Evolutionary conservation across 2,113 vertebrate genomes (phyloP).

Genomic region (Artemisiospiza belli): DNA sequence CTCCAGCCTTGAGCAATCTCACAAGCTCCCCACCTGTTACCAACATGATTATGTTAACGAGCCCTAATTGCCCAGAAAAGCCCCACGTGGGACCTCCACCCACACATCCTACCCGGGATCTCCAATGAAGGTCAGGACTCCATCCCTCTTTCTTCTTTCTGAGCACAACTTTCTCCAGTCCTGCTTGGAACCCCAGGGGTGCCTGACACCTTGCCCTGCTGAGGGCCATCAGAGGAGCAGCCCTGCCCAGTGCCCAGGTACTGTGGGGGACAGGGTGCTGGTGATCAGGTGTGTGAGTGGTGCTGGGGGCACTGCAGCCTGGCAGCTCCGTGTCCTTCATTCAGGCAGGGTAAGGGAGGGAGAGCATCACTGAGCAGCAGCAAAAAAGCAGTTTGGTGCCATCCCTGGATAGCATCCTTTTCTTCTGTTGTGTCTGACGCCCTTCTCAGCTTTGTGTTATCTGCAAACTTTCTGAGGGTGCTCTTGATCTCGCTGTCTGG

Average conservation of each 20-base stretch:
- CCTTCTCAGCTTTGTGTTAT: neutral
- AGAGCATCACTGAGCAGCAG: neutral
- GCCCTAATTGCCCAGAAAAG: neutral
- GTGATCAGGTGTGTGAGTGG: accelerated
- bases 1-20: neutral
- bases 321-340: accelerated
- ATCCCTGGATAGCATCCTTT: neutral
- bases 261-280: accelerated
- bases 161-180: accelerated
- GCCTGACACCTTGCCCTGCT: accelerated
- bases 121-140: neutral
- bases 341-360: accelerated
- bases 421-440: neutral
- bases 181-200: accelerated
- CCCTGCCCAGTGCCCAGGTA: neutral
- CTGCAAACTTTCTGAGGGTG: neutral
- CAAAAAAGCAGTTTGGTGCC: neutral
- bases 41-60: neutral
- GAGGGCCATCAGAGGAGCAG: accelerated
- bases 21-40: neutral
- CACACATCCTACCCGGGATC: neutral
- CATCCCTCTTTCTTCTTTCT: accelerated
- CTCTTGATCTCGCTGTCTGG: neutral
- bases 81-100: neutral
- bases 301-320: accelerated